phyloP scores from a whole-genome alignment of 2,888 invertebrate genomes.

The Hirudinaria manillensis region DNA sequence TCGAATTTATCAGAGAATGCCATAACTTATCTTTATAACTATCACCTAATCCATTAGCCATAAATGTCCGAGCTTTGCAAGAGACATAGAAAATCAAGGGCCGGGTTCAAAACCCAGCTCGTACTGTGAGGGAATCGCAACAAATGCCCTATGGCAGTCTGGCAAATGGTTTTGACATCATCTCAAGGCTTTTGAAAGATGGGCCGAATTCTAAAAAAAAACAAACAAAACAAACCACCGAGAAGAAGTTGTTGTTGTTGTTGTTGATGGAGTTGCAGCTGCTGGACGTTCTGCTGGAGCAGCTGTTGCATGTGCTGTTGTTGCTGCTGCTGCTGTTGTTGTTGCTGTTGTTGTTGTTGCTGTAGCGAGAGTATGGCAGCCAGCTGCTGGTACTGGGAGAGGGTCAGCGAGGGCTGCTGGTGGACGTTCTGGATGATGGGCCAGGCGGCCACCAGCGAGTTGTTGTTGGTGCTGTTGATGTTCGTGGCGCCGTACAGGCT shows the following conservation, averaged over 20 bases:
- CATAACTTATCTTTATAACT: too few relatives aligned
- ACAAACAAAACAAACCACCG: too few relatives aligned
- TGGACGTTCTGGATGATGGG: constrained; percentile 29
- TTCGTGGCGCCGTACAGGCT: constrained; percentile 7
- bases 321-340: constrained; percentile 41
- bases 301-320: constrained; percentile 51
- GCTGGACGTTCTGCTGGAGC: constrained; percentile 32
- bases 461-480: constrained; percentile 19
- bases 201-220: too few relatives aligned
- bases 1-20: too few relatives aligned
- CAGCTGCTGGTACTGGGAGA: constrained; percentile 32
- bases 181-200: too few relatives aligned
- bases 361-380: constrained; percentile 26
- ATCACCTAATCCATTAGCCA: too few relatives aligned
- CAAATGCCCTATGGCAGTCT: too few relatives aligned
- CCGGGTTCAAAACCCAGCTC: too few relatives aligned
- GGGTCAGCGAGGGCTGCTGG: constrained; percentile 22
- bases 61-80: too few relatives aligned
- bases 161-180: too few relatives aligned
- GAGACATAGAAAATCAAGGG: too few relatives aligned
- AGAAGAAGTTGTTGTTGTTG: constrained; percentile 2
- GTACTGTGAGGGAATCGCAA: too few relatives aligned
- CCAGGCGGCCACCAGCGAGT: constrained; percentile 28
- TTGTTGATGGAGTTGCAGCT: constrained; percentile 23
- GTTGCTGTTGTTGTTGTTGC: constrained; percentile 47